These are phyloP conservation scores for Megatriorchis doriae DNA, from an alignment of 2,113 vertebrate species.

Conservation along the genomic window DNA sequence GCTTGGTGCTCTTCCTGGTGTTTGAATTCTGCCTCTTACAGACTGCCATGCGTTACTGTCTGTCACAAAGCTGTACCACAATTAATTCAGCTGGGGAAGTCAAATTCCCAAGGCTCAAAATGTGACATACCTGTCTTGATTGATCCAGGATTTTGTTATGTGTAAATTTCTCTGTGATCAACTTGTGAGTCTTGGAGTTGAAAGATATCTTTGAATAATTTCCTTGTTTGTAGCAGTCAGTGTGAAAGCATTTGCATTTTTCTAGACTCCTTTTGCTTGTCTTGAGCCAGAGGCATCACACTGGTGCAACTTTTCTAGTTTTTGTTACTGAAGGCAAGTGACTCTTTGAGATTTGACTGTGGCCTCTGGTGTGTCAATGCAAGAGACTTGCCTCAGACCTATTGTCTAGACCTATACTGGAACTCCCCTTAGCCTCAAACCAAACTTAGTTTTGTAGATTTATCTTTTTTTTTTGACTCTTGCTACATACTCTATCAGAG, in stretches of 20 bases:
- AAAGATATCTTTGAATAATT: background rate
- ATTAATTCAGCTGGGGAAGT: background rate
- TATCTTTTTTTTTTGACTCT: background rate
- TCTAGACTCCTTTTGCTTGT: background rate
- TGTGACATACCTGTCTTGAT: background rate
- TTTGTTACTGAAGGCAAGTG: background rate
- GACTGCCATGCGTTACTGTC: accelerated
- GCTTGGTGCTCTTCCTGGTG: background rate
- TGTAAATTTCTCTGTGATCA: background rate
- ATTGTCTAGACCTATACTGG: background rate
- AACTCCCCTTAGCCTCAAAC: background rate
- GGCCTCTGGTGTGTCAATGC: background rate
- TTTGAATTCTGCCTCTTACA: background rate
- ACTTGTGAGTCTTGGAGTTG: background rate
- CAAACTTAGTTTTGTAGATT: background rate
- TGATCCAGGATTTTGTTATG: background rate
- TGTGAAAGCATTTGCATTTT: background rate
- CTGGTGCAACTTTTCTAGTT: background rate
- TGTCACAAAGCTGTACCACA: background rate
- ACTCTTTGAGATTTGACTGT: background rate
- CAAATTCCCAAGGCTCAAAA: background rate
- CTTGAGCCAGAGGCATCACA: background rate
- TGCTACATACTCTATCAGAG: background rate
- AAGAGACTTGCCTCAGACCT: background rate
- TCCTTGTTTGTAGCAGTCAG: background rate